These are phyloP conservation scores for Galemys pyrenaicus DNA, from an alignment of 2,113 vertebrate genomes.

Conservation along the genomic window DNA sequence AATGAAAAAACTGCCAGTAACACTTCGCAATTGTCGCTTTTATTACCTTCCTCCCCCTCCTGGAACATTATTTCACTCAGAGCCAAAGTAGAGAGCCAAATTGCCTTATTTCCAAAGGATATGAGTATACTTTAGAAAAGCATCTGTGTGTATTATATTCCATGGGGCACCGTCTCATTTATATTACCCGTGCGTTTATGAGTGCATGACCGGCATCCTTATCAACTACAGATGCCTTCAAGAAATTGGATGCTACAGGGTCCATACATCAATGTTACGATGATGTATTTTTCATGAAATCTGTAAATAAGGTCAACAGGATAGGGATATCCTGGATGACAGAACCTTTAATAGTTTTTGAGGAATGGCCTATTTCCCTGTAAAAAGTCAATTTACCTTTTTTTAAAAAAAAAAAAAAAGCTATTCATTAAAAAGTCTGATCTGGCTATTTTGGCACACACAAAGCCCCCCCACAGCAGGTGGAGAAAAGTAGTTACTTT, in stretches of 20 bases:
- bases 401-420: neutral
- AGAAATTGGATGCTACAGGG: constrained; percentile 81
- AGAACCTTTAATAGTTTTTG: constrained; percentile 83
- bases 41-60: constrained; percentile 74
- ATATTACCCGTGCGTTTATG: constrained; percentile 69
- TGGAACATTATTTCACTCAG: constrained; percentile 79
- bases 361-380: constrained; percentile 76
- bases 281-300: constrained; percentile 83
- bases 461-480: constrained; percentile 45
- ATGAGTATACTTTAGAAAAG: constrained; percentile 78
- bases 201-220: constrained; percentile 78
- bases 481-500: constrained; percentile 57
- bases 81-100: constrained; percentile 80
- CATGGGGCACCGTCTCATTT: constrained; percentile 74
- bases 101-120: constrained; percentile 81
- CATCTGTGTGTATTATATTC: constrained; percentile 77
- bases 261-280: constrained; percentile 85
- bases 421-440: constrained; percentile 78
- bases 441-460: constrained; percentile 64
- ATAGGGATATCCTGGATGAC: constrained; percentile 81
- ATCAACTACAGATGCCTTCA: constrained; percentile 77
- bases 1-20: constrained; percentile 81
- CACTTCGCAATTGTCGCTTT: constrained; percentile 81
- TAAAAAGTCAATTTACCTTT: constrained; percentile 82
- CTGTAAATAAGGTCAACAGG: constrained; percentile 84